Conservation (phyloP, 2,113 vertebrate species). For the Oreochromis niloticus region DNA sequence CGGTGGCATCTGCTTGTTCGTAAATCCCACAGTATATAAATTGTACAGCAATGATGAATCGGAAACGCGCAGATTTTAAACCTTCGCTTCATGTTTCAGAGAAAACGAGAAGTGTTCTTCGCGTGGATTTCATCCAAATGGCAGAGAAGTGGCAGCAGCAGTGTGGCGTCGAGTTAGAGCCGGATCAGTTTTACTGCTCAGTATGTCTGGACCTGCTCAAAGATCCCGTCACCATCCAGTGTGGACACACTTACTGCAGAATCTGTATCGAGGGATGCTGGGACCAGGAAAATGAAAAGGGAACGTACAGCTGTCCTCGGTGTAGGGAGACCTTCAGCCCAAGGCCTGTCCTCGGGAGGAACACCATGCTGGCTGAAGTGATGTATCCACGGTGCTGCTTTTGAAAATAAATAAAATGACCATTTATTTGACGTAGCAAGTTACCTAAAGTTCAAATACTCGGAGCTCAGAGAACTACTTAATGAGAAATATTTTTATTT, state of each 20-base stretch:
- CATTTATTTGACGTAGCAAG: too few relatives aligned
- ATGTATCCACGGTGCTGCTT: rapidly evolving
- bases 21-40: background rate
- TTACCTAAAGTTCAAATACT: too few relatives aligned
- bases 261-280: background rate
- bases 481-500: too few relatives aligned
- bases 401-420: too few relatives aligned
- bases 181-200: background rate
- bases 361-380: conserved; percentile 7
- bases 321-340: background rate
- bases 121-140: background rate
- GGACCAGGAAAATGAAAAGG: background rate
- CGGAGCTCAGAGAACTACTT: too few relatives aligned
- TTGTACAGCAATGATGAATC: background rate
- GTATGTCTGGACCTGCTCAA: conserved; percentile 14
- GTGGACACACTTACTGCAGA: conserved; percentile 22
- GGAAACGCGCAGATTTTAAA: too few relatives aligned
- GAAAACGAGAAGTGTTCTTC: background rate
- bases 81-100: too few relatives aligned
- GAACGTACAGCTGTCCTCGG: background rate
- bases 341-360: background rate
- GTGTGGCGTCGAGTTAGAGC: background rate
- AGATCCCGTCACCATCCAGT: background rate
- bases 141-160: background rate
- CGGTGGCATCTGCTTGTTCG: background rate